Base-by-base conservation (phyloP, 2,797 vertebrate species). In the Orientallactaga sibirica region DNA sequence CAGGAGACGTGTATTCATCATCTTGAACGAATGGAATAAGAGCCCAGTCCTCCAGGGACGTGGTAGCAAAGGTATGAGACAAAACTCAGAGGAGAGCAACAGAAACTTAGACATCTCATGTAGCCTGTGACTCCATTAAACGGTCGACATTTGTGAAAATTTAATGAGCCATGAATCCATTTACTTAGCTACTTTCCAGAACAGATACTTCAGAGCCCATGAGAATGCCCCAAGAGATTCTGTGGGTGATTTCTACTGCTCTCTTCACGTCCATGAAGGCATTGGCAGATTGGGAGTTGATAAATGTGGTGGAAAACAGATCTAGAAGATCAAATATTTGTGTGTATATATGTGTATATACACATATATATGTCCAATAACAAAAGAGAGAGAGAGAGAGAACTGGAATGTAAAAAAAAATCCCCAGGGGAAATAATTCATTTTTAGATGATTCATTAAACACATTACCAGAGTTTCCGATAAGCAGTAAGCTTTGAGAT, bases 361-460 rank as follows among this genome's bases (percentile, higher is more conserved):
- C 62, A 62, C 19, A 20, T 41, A 64, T 7, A 19, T 22, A 19
- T 74, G 5, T 58, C 24, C 79, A 92, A 75, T 73, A 83, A 85
- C 61, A 74, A 91, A 52, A 78, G 37, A 37, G 33, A 37, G 33
- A 37, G 88, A 68, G 77, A 76, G 78, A 27, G 18, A 90, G 37
- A 43, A 85, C 33, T 48, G 48, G 55, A 79, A 52, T 24, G 4
- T 7, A 92, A 33, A 83, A 37, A 37, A 37, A 70, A 29, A 52
- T 24, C 8, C 25, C 27, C 24, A 64, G 7, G 4, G 58, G 55
- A 92, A 88, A 84, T 15, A 1, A 25, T 88, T 92, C 25, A 74
- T 74, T 89, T 6, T 88, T 94, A 79, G 27, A 66, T 18, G 22
- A 24, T 74, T 70, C 3, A 67, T 82, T 24, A 92, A 96, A 83